Percentiles rank a stretch among this genome's conserved stretches.
Conservation (phyloP, 2,797 vertebrate genomes). For the Bovichtus variegatus region DNA sequence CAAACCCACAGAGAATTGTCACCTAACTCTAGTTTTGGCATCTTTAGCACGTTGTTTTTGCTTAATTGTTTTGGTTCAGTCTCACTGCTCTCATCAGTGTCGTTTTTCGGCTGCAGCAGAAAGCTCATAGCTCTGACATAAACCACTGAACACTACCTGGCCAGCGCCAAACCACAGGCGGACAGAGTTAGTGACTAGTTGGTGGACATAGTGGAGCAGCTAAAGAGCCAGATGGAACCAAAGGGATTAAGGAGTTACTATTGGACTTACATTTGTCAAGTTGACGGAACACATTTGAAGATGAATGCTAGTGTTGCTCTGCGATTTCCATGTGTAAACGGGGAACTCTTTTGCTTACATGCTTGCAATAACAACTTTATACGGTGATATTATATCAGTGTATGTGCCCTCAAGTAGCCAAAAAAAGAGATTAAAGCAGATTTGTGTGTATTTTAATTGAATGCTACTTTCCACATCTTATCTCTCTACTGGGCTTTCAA, state of each 20-base stretch:
- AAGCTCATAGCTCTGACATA: not conserved
- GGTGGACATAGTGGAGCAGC: not conserved
- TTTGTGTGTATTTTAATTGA: not conserved
- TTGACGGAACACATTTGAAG: not conserved
- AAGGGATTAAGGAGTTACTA: not conserved
- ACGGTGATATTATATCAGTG: no score
- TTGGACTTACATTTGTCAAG: not conserved
- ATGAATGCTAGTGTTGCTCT: not conserved
- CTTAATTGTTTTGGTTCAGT: not conserved
- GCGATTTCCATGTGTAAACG: not conserved
- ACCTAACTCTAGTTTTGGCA: not conserved
- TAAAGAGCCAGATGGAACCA: not conserved
- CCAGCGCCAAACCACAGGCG: not conserved
- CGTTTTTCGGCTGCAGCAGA: not conserved
- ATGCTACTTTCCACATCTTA: not conserved
- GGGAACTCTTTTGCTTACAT: not conserved
- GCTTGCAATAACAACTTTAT: not conserved
- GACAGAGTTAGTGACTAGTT: not conserved
- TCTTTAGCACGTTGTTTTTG: not conserved
- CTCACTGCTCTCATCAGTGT: not conserved
- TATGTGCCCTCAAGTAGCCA: not conserved
- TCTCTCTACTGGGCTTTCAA: not conserved
- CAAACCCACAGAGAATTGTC: not conserved
- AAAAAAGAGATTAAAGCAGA: not conserved
- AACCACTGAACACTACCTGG: not conserved